Percentiles rank a stretch among this genome's conserved stretches.
Evolutionary conservation across 2,113 vertebrate species (phyloP).

Genomic region (Phainopepla nitens): DNA sequence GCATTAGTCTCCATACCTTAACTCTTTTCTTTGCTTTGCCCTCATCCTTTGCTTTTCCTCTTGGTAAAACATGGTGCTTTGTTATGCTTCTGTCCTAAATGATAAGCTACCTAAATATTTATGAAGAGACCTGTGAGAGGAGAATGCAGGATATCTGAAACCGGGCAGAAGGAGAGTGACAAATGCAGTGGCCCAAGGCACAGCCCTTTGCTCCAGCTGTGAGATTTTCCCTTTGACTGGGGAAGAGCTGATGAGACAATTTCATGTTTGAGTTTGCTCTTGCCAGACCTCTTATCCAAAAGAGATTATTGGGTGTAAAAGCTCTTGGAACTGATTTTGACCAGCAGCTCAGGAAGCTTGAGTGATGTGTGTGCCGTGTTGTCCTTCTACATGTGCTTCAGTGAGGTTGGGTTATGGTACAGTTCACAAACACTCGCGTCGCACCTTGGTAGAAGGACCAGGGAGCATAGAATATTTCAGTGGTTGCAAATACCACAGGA

Average conservation of each 20-base stretch:
- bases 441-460: background rate
- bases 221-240: background rate
- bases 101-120: background rate
- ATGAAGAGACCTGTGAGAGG: background rate
- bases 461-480: background rate
- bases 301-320: background rate
- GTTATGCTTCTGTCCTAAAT: background rate
- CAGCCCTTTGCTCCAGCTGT: background rate
- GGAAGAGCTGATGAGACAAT: background rate
- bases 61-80: background rate
- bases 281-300: background rate
- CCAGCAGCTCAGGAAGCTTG: background rate
- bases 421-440: background rate
- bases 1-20: background rate
- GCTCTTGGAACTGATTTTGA: background rate
- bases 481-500: background rate
- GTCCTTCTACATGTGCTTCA: background rate
- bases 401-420: background rate
- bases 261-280: background rate
- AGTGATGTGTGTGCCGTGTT: background rate
- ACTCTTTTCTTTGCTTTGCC: background rate
- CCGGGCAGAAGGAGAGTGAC: background rate
- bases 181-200: background rate
- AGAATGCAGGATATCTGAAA: background rate
- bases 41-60: background rate